phyloP scores from a whole-genome alignment of 2,888 invertebrate species.

The Marasmarcha lunaedactyla region DNA sequence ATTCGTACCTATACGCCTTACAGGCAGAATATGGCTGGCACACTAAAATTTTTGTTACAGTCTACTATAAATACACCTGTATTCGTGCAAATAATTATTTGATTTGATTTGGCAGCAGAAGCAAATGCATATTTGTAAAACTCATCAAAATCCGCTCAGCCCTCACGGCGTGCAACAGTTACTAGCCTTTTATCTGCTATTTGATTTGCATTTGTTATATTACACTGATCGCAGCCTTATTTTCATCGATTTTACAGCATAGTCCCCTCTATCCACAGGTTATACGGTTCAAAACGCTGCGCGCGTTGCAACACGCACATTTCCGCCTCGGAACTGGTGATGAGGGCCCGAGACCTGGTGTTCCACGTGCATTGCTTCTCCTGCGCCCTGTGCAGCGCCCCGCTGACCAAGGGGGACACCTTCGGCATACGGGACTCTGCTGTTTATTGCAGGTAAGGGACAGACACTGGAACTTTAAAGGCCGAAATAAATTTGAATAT shows the following conservation, averaged over 20 bases:
- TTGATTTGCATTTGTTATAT: too few species aligned
- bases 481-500: neutral
- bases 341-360: constrained; percentile 92
- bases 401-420: constrained; percentile 92
- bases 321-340: constrained; percentile 91
- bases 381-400: constrained; percentile 88
- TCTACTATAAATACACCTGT: too few species aligned
- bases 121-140: too few species aligned
- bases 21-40: too few species aligned
- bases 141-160: too few species aligned
- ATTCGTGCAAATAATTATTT: too few species aligned
- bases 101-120: too few species aligned
- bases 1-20: too few species aligned
- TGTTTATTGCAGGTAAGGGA: constrained; percentile 85
- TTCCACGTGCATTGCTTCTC: constrained; percentile 97
- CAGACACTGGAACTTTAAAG: neutral
- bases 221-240: too few species aligned
- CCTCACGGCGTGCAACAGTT: too few species aligned
- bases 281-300: constrained; percentile 91
- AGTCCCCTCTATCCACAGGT: constrained; percentile 77
- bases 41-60: too few species aligned
- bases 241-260: neutral
- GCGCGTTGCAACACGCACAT: constrained; percentile 91
- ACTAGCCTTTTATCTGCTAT: too few species aligned
- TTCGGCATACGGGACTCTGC: constrained; percentile 92